Evolutionary conservation across 2,888 invertebrate species (phyloP).

Genomic region (Shargacucullia verbasci): DNA sequence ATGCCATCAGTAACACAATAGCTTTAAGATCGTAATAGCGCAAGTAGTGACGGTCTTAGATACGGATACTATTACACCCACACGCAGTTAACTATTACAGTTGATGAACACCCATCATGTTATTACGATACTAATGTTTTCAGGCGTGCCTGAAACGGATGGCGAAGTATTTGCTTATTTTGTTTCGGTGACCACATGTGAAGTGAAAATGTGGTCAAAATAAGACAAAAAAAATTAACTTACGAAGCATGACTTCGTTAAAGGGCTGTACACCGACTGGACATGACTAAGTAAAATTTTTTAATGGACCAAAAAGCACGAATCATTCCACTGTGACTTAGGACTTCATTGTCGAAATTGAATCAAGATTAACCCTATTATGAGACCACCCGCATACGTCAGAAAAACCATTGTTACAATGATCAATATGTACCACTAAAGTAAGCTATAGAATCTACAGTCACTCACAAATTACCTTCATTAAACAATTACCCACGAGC

Average conservation of each 20-base stretch:
- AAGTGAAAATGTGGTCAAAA: too few relatives aligned
- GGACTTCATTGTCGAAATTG: slow-evolving; percentile 66
- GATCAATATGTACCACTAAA: slow-evolving; percentile 48
- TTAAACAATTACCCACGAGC: slow-evolving; percentile 57
- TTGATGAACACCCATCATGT: background rate
- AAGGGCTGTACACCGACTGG: slow-evolving; percentile 25
- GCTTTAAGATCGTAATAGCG: slow-evolving; percentile 14
- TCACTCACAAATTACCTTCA: slow-evolving; percentile 56
- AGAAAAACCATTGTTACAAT: slow-evolving; percentile 62
- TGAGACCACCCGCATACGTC: slow-evolving; percentile 78
- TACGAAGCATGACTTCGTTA: slow-evolving; percentile 16
- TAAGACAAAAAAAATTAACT: background rate
- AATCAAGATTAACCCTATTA: slow-evolving; percentile 76
- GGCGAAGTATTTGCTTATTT: too few relatives aligned
- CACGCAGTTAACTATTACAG: slow-evolving; percentile 5
- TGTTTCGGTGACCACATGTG: too few relatives aligned
- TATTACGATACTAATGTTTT: background rate
- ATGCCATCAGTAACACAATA: slow-evolving; percentile 15
- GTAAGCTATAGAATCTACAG: slow-evolving; percentile 48
- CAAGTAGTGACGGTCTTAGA: slow-evolving; percentile 10
- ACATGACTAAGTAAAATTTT: slow-evolving; percentile 32
- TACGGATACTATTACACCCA: slow-evolving; percentile 21
- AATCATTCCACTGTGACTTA: slow-evolving; percentile 45
- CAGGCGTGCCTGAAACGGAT: background rate
- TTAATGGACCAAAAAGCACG: slow-evolving; percentile 40